phyloP scores from a whole-genome alignment of 2,797 vertebrate genomes.

The Platyrinchus mystaceus region DNA sequence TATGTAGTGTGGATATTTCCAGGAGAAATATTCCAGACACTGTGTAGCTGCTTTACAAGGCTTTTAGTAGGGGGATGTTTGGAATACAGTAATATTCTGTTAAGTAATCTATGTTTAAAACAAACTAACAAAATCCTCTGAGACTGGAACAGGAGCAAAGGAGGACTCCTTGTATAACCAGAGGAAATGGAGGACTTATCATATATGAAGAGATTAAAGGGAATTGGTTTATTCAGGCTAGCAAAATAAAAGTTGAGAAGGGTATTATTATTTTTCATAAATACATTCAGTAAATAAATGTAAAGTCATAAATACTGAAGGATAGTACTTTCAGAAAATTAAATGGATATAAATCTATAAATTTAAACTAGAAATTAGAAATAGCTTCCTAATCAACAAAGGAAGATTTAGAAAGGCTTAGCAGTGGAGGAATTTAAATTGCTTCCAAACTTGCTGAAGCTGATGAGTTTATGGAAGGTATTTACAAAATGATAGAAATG shows the following conservation, averaged over 20 bases:
- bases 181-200: not conserved
- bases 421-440: not conserved
- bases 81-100: not conserved
- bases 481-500: not conserved
- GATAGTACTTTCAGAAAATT: not conserved
- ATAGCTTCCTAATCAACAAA: not conserved
- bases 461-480: not conserved
- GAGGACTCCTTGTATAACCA: not conserved
- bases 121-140: not conserved
- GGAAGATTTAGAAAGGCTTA: slow-evolving; percentile 22
- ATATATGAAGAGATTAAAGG: slow-evolving; percentile 25
- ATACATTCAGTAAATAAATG: slow-evolving; percentile 6
- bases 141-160: not conserved
- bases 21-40: not conserved
- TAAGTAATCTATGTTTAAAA: not conserved
- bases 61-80: not conserved
- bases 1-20: not conserved
- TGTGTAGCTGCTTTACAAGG: not conserved
- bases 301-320: not conserved
- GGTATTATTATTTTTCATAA: slow-evolving; percentile 35
- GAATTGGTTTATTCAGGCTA: slow-evolving; percentile 17
- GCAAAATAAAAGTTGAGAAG: slow-evolving; percentile 19
- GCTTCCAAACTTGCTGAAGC: not conserved
- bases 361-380: slow-evolving; percentile 3
- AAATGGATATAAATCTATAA: not conserved